Evolutionary conservation across 2,888 invertebrate genomes (phyloP).

Genomic region (Cacoxenus indagator): DNA sequence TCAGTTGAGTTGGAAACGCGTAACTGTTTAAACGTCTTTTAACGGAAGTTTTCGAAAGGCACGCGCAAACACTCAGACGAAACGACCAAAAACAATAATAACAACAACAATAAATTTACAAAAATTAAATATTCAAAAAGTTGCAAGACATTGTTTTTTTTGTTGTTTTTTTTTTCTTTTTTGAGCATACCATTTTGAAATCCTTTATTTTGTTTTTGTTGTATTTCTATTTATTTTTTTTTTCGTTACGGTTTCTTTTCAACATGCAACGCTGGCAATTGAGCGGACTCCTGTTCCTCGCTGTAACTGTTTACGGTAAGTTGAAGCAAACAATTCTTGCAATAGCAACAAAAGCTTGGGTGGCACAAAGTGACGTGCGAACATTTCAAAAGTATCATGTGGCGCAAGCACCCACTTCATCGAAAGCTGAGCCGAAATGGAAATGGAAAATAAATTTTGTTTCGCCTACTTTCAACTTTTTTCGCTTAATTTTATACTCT

Average conservation of each 20-base stretch:
- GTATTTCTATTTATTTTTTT: constrained; percentile 22
- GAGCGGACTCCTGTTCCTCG: constrained; percentile 53
- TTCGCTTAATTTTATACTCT: too few relatives aligned
- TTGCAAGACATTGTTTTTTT: constrained; percentile 14
- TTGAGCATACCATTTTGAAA: background rate
- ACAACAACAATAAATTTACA: constrained; percentile 7
- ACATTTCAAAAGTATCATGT: too few relatives aligned
- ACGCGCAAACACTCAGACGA: constrained; percentile 18
- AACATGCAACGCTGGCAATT: constrained; percentile 50
- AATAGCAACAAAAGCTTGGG: background rate
- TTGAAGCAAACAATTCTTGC: constrained; percentile 17
- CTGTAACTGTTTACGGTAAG: constrained; percentile 56
- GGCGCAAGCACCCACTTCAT: too few relatives aligned
- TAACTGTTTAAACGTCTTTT: constrained; percentile 59
- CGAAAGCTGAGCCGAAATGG: too few relatives aligned
- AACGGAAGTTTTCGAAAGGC: constrained; percentile 46
- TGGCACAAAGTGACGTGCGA: too few relatives aligned
- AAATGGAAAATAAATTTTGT: too few relatives aligned
- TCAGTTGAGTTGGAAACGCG: constrained; percentile 66
- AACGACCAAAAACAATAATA: background rate
- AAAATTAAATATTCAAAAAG: constrained; percentile 34
- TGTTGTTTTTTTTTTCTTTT: constrained; percentile 17
- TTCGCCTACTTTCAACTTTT: too few relatives aligned
- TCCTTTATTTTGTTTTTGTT: background rate
- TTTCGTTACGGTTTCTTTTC: too few relatives aligned